Conservation (phyloP, 1,140 invertebrate genomes). For the Drosophila repletoides region DNA sequence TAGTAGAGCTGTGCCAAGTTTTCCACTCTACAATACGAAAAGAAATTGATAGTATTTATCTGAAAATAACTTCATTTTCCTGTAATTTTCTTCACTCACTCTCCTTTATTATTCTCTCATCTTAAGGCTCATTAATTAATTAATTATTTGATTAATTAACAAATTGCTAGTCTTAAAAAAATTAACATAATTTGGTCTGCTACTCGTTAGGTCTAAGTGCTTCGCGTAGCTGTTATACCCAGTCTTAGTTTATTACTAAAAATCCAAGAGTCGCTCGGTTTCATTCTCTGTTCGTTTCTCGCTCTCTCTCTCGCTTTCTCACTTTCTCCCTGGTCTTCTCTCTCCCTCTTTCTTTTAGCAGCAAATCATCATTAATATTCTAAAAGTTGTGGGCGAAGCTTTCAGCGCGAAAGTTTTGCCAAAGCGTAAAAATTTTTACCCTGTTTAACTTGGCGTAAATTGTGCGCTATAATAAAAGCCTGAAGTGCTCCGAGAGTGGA, state of each 20-base stretch:
- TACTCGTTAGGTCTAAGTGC: background rate
- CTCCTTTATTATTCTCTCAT: no score
- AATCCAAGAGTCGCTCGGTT: slow-evolving; percentile 2
- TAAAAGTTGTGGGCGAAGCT: slow-evolving; percentile 73
- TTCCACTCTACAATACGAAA: no score
- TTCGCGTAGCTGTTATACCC: slow-evolving; percentile 3
- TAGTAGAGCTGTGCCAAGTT: no score
- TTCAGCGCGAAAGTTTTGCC: slow-evolving; percentile 48
- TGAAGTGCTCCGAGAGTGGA: slow-evolving; percentile 16
- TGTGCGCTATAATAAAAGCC: slow-evolving; percentile 44
- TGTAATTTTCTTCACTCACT: no score
- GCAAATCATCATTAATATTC: slow-evolving; percentile 78
- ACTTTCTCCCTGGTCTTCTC: background rate
- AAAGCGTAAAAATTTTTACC: slow-evolving; percentile 58
- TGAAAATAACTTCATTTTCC: no score
- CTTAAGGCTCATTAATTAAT: no score
- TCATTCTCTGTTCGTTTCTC: background rate
- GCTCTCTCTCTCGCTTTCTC: background rate
- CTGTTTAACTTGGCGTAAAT: slow-evolving; percentile 55
- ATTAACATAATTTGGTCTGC: no score
- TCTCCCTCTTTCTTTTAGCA: background rate
- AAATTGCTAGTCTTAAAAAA: no score
- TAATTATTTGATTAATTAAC: no score
- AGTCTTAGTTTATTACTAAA: background rate
- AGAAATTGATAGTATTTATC: no score